These are phyloP conservation scores for Eulithis testata DNA, from an alignment of 2,888 invertebrate genomes.

Conservation along the genomic window DNA sequence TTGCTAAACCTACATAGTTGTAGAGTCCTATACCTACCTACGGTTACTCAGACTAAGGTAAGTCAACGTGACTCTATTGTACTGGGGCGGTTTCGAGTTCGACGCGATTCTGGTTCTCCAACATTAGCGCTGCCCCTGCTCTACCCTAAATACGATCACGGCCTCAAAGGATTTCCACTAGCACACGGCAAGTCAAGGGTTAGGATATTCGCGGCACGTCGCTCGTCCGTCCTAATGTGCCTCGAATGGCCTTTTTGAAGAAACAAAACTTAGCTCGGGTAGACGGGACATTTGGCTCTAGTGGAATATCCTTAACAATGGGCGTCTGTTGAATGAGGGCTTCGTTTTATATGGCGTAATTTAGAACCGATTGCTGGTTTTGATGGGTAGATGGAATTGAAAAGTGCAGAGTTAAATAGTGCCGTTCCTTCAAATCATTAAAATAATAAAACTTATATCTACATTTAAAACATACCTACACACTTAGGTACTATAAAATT, in stretches of 20 bases:
- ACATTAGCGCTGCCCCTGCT: background rate
- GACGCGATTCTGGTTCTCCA: no score
- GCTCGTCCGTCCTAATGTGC: conserved; percentile 58
- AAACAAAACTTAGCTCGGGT: conserved; percentile 59
- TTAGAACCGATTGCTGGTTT: conserved; percentile 28
- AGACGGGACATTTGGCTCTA: conserved; percentile 36
- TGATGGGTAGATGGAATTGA: conserved; percentile 25
- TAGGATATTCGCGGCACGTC: conserved; percentile 59
- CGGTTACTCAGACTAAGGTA: no score
- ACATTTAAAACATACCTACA: no score
- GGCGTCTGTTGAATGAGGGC: conserved; percentile 29
- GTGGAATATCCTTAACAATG: conserved; percentile 41
- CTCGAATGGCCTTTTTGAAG: conserved; percentile 61
- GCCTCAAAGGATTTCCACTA: conserved; percentile 24
- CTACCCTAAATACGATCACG: conserved; percentile 14
- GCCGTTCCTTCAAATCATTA: no score
- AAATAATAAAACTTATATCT: no score
- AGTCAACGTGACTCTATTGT: no score
- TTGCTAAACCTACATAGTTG: no score
- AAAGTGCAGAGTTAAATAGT: background rate
- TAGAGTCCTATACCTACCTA: no score
- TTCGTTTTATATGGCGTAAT: conserved; percentile 27
- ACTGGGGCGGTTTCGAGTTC: no score
- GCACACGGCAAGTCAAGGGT: conserved; percentile 38
- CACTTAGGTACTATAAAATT: no score